Percentiles rank a stretch among this genome's conserved stretches.
These are phyloP conservation scores for Augiades crinisus DNA, from an alignment of 2,888 invertebrate species.

Conservation along the genomic window DNA sequence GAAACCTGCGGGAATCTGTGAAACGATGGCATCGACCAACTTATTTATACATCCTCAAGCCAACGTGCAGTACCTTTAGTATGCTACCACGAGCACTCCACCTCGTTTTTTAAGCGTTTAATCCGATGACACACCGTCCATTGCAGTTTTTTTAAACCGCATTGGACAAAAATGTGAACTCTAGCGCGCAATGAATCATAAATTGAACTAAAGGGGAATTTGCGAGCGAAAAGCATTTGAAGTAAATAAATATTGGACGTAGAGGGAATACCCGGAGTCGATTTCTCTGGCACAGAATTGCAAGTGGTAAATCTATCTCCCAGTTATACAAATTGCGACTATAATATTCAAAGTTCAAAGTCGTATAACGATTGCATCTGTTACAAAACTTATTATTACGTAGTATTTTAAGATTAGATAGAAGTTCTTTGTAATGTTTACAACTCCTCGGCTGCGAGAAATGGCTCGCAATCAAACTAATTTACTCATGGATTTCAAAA, in stretches of 20 bases:
- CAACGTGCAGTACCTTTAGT: constrained; percentile 34
- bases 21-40: constrained; percentile 36
- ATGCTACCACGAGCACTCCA: constrained; percentile 30
- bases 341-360: constrained; percentile 35
- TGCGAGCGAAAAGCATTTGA: not conserved
- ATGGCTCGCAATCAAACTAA: constrained; percentile 29
- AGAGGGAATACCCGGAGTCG: constrained; percentile 62
- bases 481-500: no score
- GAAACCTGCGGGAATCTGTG: constrained; percentile 39
- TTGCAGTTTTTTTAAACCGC: constrained; percentile 7
- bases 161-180: not conserved
- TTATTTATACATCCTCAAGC: constrained; percentile 49
- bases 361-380: constrained; percentile 25
- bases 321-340: constrained; percentile 39
- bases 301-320: constrained; percentile 47
- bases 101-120: not conserved
- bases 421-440: not conserved
- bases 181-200: constrained; percentile 24
- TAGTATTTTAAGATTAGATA: not conserved
- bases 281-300: constrained; percentile 55
- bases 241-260: constrained; percentile 51
- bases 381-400: not conserved
- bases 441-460: constrained; percentile 12
- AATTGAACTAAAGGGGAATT: not conserved
- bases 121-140: constrained; percentile 6